phyloP scores from a whole-genome alignment of 2,113 vertebrate species.

The Mobula hypostoma region DNA sequence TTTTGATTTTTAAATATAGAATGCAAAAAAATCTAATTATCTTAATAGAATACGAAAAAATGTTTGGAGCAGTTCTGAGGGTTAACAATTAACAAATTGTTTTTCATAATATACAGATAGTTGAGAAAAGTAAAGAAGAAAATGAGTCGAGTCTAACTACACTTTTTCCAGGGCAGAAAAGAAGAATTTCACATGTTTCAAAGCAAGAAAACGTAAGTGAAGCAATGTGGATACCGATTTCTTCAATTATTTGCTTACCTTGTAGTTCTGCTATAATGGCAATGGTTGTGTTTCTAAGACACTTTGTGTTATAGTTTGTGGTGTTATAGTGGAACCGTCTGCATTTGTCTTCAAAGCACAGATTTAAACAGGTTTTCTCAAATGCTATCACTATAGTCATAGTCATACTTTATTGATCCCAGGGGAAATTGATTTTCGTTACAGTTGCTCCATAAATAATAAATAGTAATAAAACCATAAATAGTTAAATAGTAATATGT shows the following conservation, averaged over 20 bases:
- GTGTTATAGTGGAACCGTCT: too few relatives aligned
- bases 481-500: too few relatives aligned
- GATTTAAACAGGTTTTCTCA: too few relatives aligned
- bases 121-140: conserved; percentile 51
- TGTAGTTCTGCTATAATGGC: neutral
- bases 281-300: too few relatives aligned
- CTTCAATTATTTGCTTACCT: neutral
- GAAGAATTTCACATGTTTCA: conserved; percentile 83
- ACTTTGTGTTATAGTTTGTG: too few relatives aligned
- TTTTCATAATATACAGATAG: neutral
- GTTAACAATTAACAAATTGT: neutral
- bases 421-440: too few relatives aligned
- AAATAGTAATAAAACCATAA: too few relatives aligned
- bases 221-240: neutral
- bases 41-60: neutral
- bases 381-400: too few relatives aligned
- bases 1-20: neutral
- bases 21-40: neutral
- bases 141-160: conserved; percentile 69
- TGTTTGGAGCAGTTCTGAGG: neutral
- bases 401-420: too few relatives aligned
- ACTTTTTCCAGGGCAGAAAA: conserved; percentile 84
- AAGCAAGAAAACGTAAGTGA: conserved; percentile 74
- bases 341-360: too few relatives aligned
- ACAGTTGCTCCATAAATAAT: too few relatives aligned